These are phyloP conservation scores for Orthonevra nobilis DNA, from an alignment of 2,888 invertebrate species.

Conservation along the genomic window DNA sequence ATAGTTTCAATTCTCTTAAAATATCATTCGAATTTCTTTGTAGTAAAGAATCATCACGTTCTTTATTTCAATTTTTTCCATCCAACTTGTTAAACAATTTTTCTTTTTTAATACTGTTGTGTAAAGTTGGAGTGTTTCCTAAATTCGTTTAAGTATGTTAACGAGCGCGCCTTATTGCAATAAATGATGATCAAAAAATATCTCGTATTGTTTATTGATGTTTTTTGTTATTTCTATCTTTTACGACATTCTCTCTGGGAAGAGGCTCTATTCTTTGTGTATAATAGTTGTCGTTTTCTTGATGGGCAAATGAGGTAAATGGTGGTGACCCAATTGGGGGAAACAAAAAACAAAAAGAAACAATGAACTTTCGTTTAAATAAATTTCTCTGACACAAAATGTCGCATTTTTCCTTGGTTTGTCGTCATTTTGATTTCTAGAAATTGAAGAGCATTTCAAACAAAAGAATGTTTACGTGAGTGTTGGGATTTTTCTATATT, in stretches of 20 bases:
- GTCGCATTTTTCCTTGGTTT: no score
- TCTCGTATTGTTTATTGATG: constrained; percentile 24
- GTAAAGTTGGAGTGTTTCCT: neutral
- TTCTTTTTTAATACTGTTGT: no score
- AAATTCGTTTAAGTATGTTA: constrained; percentile 15
- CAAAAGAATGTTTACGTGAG: no score
- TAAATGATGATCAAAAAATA: constrained; percentile 16
- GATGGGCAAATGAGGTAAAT: constrained; percentile 35
- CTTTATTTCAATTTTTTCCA: no score
- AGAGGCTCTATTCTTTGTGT: constrained; percentile 20
- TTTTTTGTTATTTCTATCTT: constrained; percentile 3
- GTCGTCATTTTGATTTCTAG: no score
- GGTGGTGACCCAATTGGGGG: constrained; percentile 41
- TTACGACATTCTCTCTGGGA: constrained; percentile 16
- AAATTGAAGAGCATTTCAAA: no score
- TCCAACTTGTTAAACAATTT: no score
- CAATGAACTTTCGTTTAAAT: constrained; percentile 45
- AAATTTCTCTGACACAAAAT: constrained; percentile 56
- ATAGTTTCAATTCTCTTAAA: no score
- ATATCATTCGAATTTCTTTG: no score
- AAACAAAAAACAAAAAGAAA: no score
- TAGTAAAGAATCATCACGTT: no score
- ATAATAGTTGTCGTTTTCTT: constrained; percentile 19
- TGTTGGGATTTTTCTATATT: no score
- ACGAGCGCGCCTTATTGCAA: constrained; percentile 28